A percentile compares a stretch with the other conserved stretches of the same genome.
Conservation (phyloP, 2,113 vertebrate genomes). For the Larimichthys polyactis region DNA sequence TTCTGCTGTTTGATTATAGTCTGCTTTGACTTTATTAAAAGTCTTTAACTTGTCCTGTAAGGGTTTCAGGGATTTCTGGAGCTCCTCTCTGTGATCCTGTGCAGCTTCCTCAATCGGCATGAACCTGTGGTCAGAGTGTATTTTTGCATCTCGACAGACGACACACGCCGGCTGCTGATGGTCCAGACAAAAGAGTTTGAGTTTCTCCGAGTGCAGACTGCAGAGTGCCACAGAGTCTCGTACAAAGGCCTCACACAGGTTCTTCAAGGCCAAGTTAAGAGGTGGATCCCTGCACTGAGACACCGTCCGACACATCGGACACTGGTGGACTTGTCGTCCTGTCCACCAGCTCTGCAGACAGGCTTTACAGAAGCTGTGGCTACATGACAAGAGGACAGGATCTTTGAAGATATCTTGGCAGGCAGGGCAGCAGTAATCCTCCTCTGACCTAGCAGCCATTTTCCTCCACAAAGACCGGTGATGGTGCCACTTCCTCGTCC, state of each 20-base stretch:
- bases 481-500: not conserved
- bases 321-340: constrained; percentile 8
- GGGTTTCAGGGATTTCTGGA: not conserved
- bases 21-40: not conserved
- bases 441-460: constrained; percentile 19
- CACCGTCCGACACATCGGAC: constrained; percentile 11
- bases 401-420: constrained; percentile 4
- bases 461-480: not conserved
- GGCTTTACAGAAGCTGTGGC: constrained; percentile 43
- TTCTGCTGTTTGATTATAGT: not conserved
- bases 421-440: constrained; percentile 34
- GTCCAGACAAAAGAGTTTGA: constrained; percentile 9
- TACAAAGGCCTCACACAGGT: not conserved
- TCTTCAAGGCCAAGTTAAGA: constrained; percentile 43
- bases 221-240: not conserved
- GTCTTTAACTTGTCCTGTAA: constrained; percentile 12
- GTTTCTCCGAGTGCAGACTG: constrained; percentile 2
- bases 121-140: constrained; percentile 5
- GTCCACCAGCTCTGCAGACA: constrained; percentile 49
- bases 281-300: constrained; percentile 13
- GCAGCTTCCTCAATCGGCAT: constrained; percentile 1
- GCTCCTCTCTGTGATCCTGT: not conserved
- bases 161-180: too few relatives aligned
- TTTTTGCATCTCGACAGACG: too few relatives aligned
- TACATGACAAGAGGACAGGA: constrained; percentile 36